phyloP scores from a whole-genome alignment of 1,140 invertebrate species.

The Phymorhynchus buccinoides region DNA sequence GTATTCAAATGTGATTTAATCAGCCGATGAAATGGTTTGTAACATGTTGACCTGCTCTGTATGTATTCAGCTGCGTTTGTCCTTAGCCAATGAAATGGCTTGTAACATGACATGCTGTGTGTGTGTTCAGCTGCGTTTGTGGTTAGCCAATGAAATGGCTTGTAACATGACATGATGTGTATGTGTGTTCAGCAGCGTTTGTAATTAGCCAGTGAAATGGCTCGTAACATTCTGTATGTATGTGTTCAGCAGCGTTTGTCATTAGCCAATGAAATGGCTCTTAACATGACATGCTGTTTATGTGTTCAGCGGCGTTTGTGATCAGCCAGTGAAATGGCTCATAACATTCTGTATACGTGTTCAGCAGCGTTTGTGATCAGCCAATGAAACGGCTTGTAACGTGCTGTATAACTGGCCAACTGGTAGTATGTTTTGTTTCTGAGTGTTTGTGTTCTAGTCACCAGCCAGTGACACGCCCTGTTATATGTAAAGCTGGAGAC shows the following conservation, averaged over 20 bases:
- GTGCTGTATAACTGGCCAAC: background rate
- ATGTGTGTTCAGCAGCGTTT: background rate
- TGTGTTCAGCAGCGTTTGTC: too few relatives aligned
- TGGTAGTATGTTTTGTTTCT: too few relatives aligned
- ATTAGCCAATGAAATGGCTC: slow-evolving; percentile 6
- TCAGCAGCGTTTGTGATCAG: background rate
- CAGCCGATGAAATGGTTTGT: slow-evolving; percentile 10
- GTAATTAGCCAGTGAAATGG: background rate
- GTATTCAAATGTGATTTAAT: too few relatives aligned
- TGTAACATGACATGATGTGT: background rate
- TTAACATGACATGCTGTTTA: background rate
- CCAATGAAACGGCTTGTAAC: background rate
- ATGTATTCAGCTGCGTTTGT: background rate
- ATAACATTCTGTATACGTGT: background rate
- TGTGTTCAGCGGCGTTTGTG: background rate
- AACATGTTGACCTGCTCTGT: background rate
- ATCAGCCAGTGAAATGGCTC: background rate
- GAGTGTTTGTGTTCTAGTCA: background rate
- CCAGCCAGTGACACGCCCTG: slow-evolving; percentile 3
- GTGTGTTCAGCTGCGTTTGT: background rate
- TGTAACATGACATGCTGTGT: background rate
- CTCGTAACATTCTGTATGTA: background rate
- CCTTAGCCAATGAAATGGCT: slow-evolving; percentile 6
- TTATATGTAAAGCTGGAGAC: background rate
- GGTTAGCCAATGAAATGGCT: background rate